Conservation (phyloP, 2,797 vertebrate species). For the Gymnoscopelus microlampas region DNA sequence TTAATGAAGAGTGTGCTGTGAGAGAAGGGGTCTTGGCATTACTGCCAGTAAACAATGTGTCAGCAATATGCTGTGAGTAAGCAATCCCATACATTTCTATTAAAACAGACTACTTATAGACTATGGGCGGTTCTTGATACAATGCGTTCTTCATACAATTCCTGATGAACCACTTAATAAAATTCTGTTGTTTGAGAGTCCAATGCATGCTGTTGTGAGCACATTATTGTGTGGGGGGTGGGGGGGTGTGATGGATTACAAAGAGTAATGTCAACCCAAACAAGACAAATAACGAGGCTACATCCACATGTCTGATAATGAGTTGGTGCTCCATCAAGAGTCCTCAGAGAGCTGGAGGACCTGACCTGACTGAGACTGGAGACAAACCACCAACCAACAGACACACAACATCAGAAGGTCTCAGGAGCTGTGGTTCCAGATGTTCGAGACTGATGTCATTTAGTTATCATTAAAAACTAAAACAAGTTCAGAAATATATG, state of each 20-base stretch:
- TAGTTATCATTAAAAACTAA: too few relatives aligned
- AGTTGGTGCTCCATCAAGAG: conserved; percentile 43
- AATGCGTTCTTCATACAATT: too few relatives aligned
- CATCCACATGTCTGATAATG: conserved; percentile 70
- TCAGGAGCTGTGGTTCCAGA: too few relatives aligned
- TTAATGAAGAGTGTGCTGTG: too few relatives aligned
- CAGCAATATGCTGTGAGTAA: conserved; percentile 22
- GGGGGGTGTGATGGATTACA: conserved; percentile 46
- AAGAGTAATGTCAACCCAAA: conserved; percentile 48
- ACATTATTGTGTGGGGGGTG: not conserved
- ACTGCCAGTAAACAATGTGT: conserved; percentile 25
- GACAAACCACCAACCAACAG: conserved; percentile 15
- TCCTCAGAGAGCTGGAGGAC: conserved; percentile 27
- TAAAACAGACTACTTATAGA: too few relatives aligned
- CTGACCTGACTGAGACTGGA: not conserved
- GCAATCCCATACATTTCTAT: conserved; percentile 8
- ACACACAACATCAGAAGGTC: not conserved
- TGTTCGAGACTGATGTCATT: too few relatives aligned
- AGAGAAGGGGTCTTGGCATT: too few relatives aligned
- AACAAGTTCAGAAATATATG: too few relatives aligned
- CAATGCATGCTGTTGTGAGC: too few relatives aligned
- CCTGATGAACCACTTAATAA: too few relatives aligned
- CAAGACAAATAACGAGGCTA: conserved; percentile 73
- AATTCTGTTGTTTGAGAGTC: too few relatives aligned
- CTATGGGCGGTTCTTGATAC: too few relatives aligned